Evolutionary conservation across 2,797 vertebrate species (phyloP), one percentile per base, ranked within the genome.

Genomic region (Psittacula derbiana): DNA sequence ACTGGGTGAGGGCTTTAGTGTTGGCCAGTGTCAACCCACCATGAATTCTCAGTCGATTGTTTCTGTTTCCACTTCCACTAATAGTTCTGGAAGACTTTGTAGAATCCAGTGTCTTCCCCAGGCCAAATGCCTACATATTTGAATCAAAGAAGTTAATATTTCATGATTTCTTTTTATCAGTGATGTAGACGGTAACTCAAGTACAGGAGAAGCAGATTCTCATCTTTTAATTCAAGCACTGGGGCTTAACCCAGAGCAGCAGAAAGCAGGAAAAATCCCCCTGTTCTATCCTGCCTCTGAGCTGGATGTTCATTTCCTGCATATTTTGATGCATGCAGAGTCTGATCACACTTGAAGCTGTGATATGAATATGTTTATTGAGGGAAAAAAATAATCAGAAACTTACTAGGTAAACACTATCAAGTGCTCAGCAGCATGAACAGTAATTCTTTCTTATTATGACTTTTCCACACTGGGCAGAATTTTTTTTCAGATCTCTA

Each of bases 291-390:
- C 52, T 65, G 7, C 31, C 12, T 88, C 52, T 81, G 13, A 88
- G 21, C 5, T 90, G 62, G 33, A 58, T 46, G n/a, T 88, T 92
- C 30, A 91, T 94, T 96, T 95, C 70, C 80, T 93, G 46, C 24
- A 16, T 94, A 70, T 71, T 84, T 93, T 75, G 43, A 10, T 52
- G 23, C 44, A 61, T 12, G 10, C 18, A 72, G 17, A 79, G 18
- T 33, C 47, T 90, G 65, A 71, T 65, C 55, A 70, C 28, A 43
- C 64, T 61, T 81, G 43, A 55, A 88, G 30, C 62, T 91, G 27
- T 86, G 86, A 73, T 81, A 85, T 88, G 13, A n/a, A 19, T 16
- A 18, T 50, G 72, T 69, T 92, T 91, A 47, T 61, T 62, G 60
- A 82, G 19, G 13, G 20, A 55, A 78, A 93, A 79, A 81, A 92